These are phyloP conservation scores for Cercopithecus mitis DNA, from an alignment of 2,797 vertebrate genomes.

Conservation along the genomic window DNA sequence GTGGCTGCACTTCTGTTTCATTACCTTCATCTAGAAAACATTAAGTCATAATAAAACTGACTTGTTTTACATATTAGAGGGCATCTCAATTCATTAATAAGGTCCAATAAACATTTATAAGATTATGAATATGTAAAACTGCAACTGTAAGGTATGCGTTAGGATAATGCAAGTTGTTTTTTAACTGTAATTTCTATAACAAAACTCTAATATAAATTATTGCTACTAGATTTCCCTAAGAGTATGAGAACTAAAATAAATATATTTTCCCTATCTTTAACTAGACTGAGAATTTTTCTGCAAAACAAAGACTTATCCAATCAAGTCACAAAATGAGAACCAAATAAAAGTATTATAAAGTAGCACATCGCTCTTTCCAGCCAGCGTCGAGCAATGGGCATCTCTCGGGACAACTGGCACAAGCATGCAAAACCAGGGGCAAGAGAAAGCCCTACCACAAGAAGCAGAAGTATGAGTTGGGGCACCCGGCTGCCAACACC, in stretches of 20 bases:
- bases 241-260: conserved; percentile 41
- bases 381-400: too few relatives aligned
- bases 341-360: conserved; percentile 5
- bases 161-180: conserved; percentile 16
- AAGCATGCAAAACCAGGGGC: too few relatives aligned
- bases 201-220: conserved; percentile 29
- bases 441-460: too few relatives aligned
- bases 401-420: too few relatives aligned
- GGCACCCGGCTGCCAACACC: too few relatives aligned
- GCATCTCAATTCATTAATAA: conserved; percentile 6
- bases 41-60: conserved; percentile 68
- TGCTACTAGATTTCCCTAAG: not conserved
- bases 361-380: not conserved
- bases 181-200: conserved; percentile 17
- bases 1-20: conserved; percentile 93
- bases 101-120: conserved; percentile 19
- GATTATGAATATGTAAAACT: not conserved
- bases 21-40: conserved; percentile 94
- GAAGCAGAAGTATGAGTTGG: too few relatives aligned
- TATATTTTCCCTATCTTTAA: not conserved
- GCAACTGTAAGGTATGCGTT: not conserved
- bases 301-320: not conserved
- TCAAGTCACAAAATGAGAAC: not conserved
- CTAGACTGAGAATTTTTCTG: not conserved
- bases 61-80: conserved; percentile 48